Evolutionary conservation across 2,113 vertebrate genomes (phyloP).

Genomic region (Typhlomys cinereus): DNA sequence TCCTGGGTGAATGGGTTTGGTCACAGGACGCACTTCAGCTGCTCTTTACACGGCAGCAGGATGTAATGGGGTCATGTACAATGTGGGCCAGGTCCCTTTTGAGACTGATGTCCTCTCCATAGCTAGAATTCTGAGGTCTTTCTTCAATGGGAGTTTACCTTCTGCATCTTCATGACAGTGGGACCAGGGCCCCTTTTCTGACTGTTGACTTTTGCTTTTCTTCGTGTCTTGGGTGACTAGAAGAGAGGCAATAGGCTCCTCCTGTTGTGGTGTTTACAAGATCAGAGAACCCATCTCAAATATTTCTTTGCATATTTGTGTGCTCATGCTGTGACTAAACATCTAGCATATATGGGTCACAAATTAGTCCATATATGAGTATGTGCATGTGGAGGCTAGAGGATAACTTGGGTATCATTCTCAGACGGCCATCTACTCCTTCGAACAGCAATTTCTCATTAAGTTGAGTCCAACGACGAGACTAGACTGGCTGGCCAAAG

Average conservation of each 20-base stretch:
- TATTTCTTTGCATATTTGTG: not conserved
- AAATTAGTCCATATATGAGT: too few species aligned
- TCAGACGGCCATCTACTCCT: not conserved
- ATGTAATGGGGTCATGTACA: not conserved
- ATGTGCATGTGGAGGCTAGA: not conserved
- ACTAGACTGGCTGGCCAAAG: not conserved
- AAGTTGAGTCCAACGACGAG: not conserved
- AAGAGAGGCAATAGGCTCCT: not conserved
- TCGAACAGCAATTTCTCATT: not conserved
- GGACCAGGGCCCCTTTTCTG: not conserved
- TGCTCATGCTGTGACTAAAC: too few species aligned
- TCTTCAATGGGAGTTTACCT: not conserved
- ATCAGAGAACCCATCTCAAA: conserved; percentile 19
- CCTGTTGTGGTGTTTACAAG: not conserved
- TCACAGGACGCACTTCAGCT: not conserved
- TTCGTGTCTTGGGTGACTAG: not conserved
- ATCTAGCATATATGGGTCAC: too few species aligned
- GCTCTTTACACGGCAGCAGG: not conserved
- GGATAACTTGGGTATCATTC: too few species aligned
- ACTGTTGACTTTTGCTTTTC: not conserved
- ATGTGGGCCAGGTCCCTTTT: not conserved
- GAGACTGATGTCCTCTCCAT: not conserved
- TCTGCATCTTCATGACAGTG: not conserved
- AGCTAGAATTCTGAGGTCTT: not conserved
- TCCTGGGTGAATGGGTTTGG: too few species aligned